phyloP scores from a whole-genome alignment of 2,113 vertebrate genomes.

The Dermatemys mawii region DNA sequence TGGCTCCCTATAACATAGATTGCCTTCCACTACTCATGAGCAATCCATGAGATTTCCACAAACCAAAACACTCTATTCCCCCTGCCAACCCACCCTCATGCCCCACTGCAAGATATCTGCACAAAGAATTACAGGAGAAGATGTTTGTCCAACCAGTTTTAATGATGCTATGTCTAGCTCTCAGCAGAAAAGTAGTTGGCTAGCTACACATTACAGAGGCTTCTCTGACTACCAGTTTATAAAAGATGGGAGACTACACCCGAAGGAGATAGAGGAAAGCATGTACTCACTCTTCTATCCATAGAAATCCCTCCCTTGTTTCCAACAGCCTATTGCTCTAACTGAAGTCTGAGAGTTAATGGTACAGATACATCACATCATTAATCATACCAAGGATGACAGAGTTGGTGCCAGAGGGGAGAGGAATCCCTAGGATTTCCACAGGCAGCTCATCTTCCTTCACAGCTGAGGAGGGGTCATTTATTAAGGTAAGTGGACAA shows the following conservation, averaged over 20 bases:
- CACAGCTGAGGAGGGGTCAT: background rate
- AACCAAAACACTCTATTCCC: background rate
- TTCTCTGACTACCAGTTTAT: background rate
- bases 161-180: background rate
- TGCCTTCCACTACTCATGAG: background rate
- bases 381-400: background rate
- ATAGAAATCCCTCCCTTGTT: background rate
- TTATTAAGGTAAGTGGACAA: background rate
- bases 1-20: constrained; percentile 18
- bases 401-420: background rate
- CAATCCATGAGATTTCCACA: background rate
- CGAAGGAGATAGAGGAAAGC: background rate
- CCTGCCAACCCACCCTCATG: background rate
- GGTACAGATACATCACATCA: background rate
- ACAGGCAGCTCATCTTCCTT: background rate
- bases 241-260: background rate
- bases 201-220: background rate
- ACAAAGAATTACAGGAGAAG: background rate
- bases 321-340: background rate
- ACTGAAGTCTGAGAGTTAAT: background rate
- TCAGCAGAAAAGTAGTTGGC: no score
- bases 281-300: background rate
- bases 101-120: background rate
- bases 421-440: background rate
- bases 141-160: no score